These are phyloP conservation scores for Caranx melampygus DNA, from an alignment of 2,113 vertebrate genomes.

Conservation along the genomic window DNA sequence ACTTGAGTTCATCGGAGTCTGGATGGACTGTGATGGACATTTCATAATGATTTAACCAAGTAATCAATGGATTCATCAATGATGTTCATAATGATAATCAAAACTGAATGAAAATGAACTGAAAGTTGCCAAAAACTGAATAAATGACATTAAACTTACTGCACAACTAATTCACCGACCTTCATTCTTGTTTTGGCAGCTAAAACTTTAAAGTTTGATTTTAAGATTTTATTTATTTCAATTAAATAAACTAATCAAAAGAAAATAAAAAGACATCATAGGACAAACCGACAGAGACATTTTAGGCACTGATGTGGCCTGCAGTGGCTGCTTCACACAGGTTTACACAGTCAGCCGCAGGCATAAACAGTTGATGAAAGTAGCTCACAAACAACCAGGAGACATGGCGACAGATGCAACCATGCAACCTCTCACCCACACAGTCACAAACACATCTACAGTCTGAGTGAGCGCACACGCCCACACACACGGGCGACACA, in stretches of 20 bases:
- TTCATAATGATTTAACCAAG: no score
- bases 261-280: background rate
- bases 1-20: background rate
- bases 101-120: background rate
- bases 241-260: background rate
- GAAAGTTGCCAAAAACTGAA: no score
- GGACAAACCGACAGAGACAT: background rate
- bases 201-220: background rate
- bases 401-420: conserved; percentile 56
- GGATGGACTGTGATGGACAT: background rate
- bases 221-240: background rate
- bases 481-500: conserved; percentile 61
- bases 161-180: background rate
- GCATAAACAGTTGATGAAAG: conserved; percentile 41
- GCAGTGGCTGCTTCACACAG: conserved; percentile 3
- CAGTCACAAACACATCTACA: conserved; percentile 58
- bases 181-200: background rate
- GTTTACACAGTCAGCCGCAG: conserved; percentile 8
- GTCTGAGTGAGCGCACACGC: conserved; percentile 42
- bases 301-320: background rate
- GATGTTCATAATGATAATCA: background rate
- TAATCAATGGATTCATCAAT: background rate
- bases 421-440: conserved; percentile 62
- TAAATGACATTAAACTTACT: background rate
- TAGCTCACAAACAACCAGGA: conserved; percentile 42